These are phyloP conservation scores for Tinamus major DNA, from an alignment of 2,797 vertebrate genomes.

Conservation along the genomic window DNA sequence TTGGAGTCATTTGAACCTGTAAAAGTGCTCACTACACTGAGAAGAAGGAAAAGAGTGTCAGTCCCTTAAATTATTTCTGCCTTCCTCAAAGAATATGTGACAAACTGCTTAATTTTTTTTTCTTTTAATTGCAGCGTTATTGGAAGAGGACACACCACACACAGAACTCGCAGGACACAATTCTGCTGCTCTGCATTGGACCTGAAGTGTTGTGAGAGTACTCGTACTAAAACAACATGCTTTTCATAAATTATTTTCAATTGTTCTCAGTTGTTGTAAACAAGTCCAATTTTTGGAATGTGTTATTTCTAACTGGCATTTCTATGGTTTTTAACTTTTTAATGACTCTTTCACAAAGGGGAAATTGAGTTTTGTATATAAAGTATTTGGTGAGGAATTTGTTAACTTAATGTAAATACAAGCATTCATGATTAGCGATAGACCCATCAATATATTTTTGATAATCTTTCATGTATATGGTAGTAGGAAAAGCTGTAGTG, in stretches of 20 bases:
- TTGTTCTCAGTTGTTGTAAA: slow-evolving; percentile 74
- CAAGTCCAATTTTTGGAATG: slow-evolving; percentile 76
- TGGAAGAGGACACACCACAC: slow-evolving; percentile 42
- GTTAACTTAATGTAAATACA: slow-evolving; percentile 84
- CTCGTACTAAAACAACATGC: slow-evolving; percentile 42
- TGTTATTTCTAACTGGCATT: slow-evolving; percentile 80
- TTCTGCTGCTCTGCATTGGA: slow-evolving; percentile 54
- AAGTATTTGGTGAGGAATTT: slow-evolving; percentile 81
- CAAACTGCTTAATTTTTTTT: background rate
- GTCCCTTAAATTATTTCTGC: background rate
- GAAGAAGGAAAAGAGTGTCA: background rate
- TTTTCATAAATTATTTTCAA: slow-evolving; percentile 80
- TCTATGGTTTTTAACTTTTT: slow-evolving; percentile 85
- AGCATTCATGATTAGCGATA: slow-evolving; percentile 80
- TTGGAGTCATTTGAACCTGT: background rate
- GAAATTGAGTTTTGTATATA: slow-evolving; percentile 84
- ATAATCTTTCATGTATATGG: slow-evolving; percentile 81
- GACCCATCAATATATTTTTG: slow-evolving; percentile 86
- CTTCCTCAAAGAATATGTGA: background rate
- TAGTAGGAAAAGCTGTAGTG: slow-evolving; percentile 68
- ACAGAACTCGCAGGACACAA: slow-evolving; percentile 66
- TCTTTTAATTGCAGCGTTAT: slow-evolving; percentile 41
- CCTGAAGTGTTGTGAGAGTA: slow-evolving; percentile 67
- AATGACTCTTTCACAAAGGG: slow-evolving; percentile 78
- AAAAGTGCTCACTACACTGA: background rate